phyloP scores from a whole-genome alignment of 2,797 vertebrate species.

The Lepidocolaptes lacrymiger region DNA sequence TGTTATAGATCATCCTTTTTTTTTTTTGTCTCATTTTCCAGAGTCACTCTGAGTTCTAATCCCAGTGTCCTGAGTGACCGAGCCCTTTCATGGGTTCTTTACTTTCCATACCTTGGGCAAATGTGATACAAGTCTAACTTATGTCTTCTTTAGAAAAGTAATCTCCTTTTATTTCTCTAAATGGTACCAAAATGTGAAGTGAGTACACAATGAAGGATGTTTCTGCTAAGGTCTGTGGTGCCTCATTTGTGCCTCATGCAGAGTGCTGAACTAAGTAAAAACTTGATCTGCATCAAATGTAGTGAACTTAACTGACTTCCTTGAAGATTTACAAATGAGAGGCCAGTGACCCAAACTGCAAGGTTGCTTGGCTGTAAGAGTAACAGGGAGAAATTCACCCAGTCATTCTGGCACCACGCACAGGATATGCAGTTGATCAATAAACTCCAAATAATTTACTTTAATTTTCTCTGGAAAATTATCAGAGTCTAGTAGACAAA shows the following conservation, averaged over 20 bases:
- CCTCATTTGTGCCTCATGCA: not conserved
- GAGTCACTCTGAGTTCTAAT: not conserved
- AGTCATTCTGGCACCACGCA: not conserved
- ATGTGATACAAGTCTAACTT: not conserved
- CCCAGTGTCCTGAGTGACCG: fast-evolving
- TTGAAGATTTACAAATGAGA: constrained; percentile 5
- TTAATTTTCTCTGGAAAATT: not conserved
- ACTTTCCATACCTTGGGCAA: not conserved
- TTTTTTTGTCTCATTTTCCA: not conserved
- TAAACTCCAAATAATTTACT: not conserved
- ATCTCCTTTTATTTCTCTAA: not conserved
- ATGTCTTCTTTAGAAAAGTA: not conserved
- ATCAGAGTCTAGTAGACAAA: not conserved
- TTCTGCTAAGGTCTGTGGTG: not conserved
- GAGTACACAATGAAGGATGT: not conserved
- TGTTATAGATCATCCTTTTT: not conserved
- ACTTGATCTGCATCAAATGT: constrained; percentile 19
- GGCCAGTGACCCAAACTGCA: not conserved
- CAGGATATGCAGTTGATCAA: constrained; percentile 13
- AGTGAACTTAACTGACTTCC: constrained; percentile 36
- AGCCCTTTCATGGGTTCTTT: not conserved
- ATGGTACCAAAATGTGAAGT: not conserved
- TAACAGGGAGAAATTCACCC: not conserved
- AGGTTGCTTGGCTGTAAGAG: not conserved
- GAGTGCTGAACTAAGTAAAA: constrained; percentile 56